Evolutionary conservation across 2,113 vertebrate genomes (phyloP).

Genomic region (Fulmarus glacialis): DNA sequence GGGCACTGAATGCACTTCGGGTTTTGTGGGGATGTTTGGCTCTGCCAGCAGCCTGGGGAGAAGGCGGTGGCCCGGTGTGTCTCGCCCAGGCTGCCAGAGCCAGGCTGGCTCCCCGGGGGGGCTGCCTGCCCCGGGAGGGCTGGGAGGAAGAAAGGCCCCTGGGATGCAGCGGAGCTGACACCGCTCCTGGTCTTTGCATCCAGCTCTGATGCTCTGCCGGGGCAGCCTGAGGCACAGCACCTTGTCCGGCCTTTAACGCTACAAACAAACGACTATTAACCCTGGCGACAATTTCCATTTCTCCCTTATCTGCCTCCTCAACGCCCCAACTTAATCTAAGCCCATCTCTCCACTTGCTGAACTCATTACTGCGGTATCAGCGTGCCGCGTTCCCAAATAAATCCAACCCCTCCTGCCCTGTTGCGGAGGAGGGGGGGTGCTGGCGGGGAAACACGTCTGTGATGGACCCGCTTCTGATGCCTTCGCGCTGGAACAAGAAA

Average conservation of each 20-base stretch:
- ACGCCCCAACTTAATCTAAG: neutral
- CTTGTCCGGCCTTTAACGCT: neutral
- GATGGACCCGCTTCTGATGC: neutral
- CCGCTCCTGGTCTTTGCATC: neutral
- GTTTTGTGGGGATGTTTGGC: neutral
- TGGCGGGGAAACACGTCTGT: accelerated
- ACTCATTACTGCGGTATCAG: neutral
- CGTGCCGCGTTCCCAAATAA: neutral
- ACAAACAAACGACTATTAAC: accelerated
- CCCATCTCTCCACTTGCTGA: accelerated
- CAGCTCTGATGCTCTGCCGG: neutral
- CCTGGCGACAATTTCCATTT: neutral
- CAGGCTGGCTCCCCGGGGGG: neutral
- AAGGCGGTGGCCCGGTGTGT: accelerated
- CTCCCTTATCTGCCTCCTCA: neutral
- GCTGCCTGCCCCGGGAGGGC: accelerated
- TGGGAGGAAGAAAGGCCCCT: neutral
- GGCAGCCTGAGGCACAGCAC: neutral
- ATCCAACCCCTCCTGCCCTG: accelerated
- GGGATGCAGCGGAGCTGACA: neutral
- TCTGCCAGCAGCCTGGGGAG: neutral
- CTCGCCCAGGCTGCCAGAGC: accelerated
- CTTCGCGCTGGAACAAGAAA: neutral
- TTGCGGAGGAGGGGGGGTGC: neutral
- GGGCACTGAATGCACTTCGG: neutral